Conservation (phyloP, 2,113 vertebrate species). For the Anarrhichthys ocellatus region DNA sequence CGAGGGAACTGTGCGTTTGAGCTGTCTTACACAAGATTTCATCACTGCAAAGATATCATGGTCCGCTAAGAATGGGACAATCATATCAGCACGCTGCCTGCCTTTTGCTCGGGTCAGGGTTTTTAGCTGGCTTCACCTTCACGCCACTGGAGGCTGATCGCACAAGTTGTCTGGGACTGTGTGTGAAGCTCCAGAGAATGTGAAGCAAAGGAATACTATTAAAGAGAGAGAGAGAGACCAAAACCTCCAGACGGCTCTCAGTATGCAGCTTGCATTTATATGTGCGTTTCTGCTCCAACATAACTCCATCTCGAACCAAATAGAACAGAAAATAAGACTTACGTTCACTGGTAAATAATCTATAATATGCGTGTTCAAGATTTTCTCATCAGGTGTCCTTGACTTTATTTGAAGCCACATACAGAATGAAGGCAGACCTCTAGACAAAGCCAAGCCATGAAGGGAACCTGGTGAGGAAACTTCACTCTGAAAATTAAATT, state of each 20-base stretch:
- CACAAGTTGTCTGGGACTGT: slow-evolving; percentile 40
- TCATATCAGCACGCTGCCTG: slow-evolving; percentile 26
- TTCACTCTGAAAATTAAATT: background rate
- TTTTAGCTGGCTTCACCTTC: slow-evolving; percentile 34
- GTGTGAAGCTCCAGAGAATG: slow-evolving; percentile 29
- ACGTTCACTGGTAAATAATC: slow-evolving; percentile 2
- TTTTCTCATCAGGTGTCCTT: background rate
- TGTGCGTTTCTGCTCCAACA: slow-evolving; percentile 5
- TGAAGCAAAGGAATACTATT: slow-evolving; percentile 10
- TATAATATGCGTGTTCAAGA: background rate
- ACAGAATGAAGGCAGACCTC: background rate
- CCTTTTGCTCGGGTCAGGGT: slow-evolving; percentile 16
- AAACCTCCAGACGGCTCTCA: background rate
- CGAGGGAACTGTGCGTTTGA: slow-evolving; percentile 39
- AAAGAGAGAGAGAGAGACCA: background rate
- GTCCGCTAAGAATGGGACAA: slow-evolving; percentile 34
- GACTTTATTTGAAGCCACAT: slow-evolving; percentile 8
- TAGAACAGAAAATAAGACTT: background rate
- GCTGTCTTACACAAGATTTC: slow-evolving; percentile 58
- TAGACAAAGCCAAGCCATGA: background rate
- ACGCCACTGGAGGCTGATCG: slow-evolving; percentile 31
- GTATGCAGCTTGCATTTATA: background rate
- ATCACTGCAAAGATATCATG: slow-evolving; percentile 51
- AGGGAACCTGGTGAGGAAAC: background rate
- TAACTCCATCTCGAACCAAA: background rate